Evolutionary conservation across 2,797 vertebrate species (phyloP), one percentile per base, ranked within the genome.

Genomic region (Acanthiza pusilla): DNA sequence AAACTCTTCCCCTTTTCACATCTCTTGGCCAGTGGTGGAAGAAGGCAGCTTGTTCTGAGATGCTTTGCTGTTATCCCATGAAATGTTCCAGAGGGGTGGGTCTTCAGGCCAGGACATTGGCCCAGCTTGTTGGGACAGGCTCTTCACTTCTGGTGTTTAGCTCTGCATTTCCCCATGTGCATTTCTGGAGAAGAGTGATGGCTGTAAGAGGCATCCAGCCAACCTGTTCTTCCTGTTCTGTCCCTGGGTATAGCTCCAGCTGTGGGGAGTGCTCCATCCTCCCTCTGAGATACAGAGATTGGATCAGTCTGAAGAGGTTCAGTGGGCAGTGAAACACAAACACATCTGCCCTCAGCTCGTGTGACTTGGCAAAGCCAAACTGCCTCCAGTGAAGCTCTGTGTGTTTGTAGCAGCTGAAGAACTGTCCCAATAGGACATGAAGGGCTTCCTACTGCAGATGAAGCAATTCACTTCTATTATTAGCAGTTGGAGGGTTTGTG

Each of bases 401-500:
- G 94, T 60, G 50, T 77, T 94, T 94, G 30, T 7, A 93, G 81
- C 75, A 85, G 83, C 85, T 79, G 74, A 77, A 90, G 77, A 48
- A 58, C 71, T 68, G 80, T 71, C 91, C 80, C 88, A 91, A 91
- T 93, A 94, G 80, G 72, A 79, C 85, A 72, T 22, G 45, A 91
- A 96, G 88, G 91, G 74, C 91, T 95, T 95, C 96, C 80, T 84
- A 89, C 88, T 96, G 96, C 90, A 82, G 72, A 95, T 87, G 93
- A 94, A 96, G 89, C 88, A 94, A 85, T 82, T 90, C 67, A 51
- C 67, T 89, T 81, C 96, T 95, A 88, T 96, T 94, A 65, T 95
- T 96, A 95, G 88, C 38, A 63, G 50, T 12, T 66, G 74, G 72
- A 94, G 61, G 73, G 54, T 93, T 94, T 96, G 91, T 87, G 88